Base-by-base conservation (phyloP, 2,888 invertebrate species). In the Tachina fera region DNA sequence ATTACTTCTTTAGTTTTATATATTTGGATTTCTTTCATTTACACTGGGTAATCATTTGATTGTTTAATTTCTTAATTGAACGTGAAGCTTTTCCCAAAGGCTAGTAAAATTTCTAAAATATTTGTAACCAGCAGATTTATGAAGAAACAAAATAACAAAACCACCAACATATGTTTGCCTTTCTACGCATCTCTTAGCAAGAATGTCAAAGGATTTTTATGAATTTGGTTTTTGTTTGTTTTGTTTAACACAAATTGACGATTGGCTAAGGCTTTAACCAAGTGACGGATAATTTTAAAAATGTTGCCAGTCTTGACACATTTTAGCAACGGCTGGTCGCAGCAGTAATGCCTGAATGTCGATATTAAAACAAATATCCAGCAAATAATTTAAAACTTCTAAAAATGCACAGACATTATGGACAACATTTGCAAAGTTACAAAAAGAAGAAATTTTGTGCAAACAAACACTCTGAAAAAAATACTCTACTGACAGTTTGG, bases 161-260 rank as follows among this genome's bases (percentile, higher is more conserved):
- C 9, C 0, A 47, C 72, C 53, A 63, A 53, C 41, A 83, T 56
- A 80, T 80, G 68, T 63, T 83, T 79, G 49, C 16, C 60, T 41
- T 83, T 60, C 14, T 76, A 79, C 67, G 72, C 86, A 83, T 86
- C 65, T 51, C 19, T 72, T 22, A 53, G 11, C 53, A 76, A 72
- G 76, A 83, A 83, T 86, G 79, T 72, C 41, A 72, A 79, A 86
- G 76, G 79, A 83, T 83, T 79, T 67, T 82, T 71, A 58, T 41
- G 39, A 41, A 22, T 56, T 49, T 78, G 45, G 14, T 14, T 41
- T 51, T 61, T 63, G 31, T 31, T 31, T 31, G 31, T 31, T 31
- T 31, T 1, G 0, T 77, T 43, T 53, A 51, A 14, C 43, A 16
- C 3, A 14, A 45, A 13, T 51, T 45, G 19, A 31, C 19, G 0